phyloP scores from a whole-genome alignment of 1,140 invertebrate genomes.

The Conus betulinus region DNA sequence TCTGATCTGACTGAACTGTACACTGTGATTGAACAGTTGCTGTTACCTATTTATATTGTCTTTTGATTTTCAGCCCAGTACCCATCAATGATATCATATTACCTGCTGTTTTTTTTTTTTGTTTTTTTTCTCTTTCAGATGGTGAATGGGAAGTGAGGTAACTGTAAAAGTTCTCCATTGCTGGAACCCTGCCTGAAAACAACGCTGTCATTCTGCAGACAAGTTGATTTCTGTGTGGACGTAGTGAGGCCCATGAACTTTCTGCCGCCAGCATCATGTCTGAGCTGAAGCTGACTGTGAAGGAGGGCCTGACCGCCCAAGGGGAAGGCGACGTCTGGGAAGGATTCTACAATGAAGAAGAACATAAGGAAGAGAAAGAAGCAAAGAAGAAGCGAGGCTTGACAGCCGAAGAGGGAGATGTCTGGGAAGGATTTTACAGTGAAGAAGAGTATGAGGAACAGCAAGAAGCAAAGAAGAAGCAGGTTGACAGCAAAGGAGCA shows the following conservation, averaged over 20 bases:
- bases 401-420: background rate
- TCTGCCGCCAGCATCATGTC: background rate
- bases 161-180: too few species aligned
- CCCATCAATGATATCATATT: too few species aligned
- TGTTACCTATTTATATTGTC: too few species aligned
- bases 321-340: slow-evolving; percentile 23
- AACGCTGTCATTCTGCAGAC: too few species aligned
- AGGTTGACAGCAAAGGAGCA: background rate
- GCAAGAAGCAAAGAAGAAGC: slow-evolving; percentile 1
- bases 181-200: too few species aligned
- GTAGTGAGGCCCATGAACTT: background rate
- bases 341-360: slow-evolving; percentile 35
- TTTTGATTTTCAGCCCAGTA: too few species aligned
- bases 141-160: too few species aligned
- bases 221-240: background rate
- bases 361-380: background rate
- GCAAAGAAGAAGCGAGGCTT: background rate
- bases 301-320: background rate
- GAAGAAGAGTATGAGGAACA: slow-evolving; percentile 16
- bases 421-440: slow-evolving; percentile 37
- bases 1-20: too few species aligned
- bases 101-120: too few species aligned
- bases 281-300: background rate
- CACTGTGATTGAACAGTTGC: too few species aligned
- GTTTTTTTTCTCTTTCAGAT: too few species aligned